Base-by-base conservation (phyloP, 2,797 vertebrate genomes). In the Crocidura indochinensis region DNA sequence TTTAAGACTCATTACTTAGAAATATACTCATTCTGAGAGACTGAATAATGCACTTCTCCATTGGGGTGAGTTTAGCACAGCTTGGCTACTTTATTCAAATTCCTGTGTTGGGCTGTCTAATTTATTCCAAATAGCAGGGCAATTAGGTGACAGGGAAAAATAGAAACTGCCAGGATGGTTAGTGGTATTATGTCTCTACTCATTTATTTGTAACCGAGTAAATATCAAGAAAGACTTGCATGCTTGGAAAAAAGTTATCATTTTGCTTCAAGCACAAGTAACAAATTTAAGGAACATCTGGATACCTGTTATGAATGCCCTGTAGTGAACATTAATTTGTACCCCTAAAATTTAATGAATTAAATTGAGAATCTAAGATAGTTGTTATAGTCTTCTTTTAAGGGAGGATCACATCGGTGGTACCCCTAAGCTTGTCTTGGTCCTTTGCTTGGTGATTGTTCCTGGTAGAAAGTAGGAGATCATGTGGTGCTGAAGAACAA, bases 1-100 rank as follows among this genome's bases (percentile, higher is more conserved):
- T 60, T 76, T 69, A 87, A 88, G 85, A 64, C 69, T 79, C 65
- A 74, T 78, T 83, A 85, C 84, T 93, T 90, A 84, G 74, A 90
- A 92, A 75, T 79, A 31, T 60, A 80, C 26, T 92, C 91, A 91
- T 91, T 88, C 62, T 26, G 44, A 84, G 64, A 85, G 68, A 72
- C n/a, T 72, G n/a, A 88, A 74, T 78, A 94, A 72, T 60, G 27
- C 0, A 1, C n/a, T 77, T 56, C 9, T 75, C 6, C 8, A n/a
- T 49, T 60, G 53, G 81, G 86, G 68, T 79, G 46, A 29, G 22
- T 46, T 81, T 75, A 84, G 8, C 67, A 60, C 27, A 76, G 67
- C 27, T 74, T 72, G 90, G 51, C 56, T 85, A 51, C 89, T 90
- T 91, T 76, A 51, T 80, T 90, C 76, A 69, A 81, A 90, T 87